Percentiles rank a stretch among this genome's conserved stretches.
Conservation (phyloP, 2,888 invertebrate genomes). For the Ophonus ardosiacus region DNA sequence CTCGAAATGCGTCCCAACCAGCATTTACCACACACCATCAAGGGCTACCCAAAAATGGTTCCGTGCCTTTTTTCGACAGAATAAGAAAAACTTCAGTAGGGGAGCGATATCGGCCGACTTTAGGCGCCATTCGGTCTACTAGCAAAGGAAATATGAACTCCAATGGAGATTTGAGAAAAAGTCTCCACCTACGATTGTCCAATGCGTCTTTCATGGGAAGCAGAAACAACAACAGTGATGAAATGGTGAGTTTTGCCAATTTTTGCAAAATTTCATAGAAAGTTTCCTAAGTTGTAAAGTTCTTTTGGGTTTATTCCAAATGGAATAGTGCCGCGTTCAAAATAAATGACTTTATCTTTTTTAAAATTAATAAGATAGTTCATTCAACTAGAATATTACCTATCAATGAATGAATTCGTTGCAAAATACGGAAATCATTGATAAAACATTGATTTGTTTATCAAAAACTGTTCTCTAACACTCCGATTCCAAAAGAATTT, state of each 20-base stretch:
- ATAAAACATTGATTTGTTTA: no score
- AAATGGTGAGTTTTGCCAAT: slow-evolving; percentile 73
- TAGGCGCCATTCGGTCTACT: slow-evolving; percentile 88
- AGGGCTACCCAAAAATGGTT: slow-evolving; percentile 90
- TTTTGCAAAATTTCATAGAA: slow-evolving; percentile 52
- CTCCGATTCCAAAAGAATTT: no score
- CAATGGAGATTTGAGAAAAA: slow-evolving; percentile 85
- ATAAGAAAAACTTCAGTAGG: slow-evolving; percentile 90
- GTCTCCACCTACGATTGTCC: slow-evolving; percentile 78
- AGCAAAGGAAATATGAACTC: slow-evolving; percentile 87
- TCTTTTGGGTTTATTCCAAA: slow-evolving; percentile 33
- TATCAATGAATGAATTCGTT: neutral
- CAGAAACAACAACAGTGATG: slow-evolving; percentile 79
- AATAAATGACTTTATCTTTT: slow-evolving; percentile 19
- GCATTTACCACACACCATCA: slow-evolving; percentile 87
- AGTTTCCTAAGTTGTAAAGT: slow-evolving; percentile 29
- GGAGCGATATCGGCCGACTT: slow-evolving; percentile 89
- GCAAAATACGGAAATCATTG: no score
- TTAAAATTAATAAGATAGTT: neutral
- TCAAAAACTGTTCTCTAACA: no score
- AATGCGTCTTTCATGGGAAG: slow-evolving; percentile 79
- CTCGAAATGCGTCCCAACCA: slow-evolving; percentile 92
- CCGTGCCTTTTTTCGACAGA: slow-evolving; percentile 93
- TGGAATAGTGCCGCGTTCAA: slow-evolving; percentile 50
- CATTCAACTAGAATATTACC: slow-evolving; percentile 14